Evolutionary conservation across 2,113 vertebrate species (phyloP), one percentile per base, ranked within the genome.

Genomic region (Camelus dromedarius): DNA sequence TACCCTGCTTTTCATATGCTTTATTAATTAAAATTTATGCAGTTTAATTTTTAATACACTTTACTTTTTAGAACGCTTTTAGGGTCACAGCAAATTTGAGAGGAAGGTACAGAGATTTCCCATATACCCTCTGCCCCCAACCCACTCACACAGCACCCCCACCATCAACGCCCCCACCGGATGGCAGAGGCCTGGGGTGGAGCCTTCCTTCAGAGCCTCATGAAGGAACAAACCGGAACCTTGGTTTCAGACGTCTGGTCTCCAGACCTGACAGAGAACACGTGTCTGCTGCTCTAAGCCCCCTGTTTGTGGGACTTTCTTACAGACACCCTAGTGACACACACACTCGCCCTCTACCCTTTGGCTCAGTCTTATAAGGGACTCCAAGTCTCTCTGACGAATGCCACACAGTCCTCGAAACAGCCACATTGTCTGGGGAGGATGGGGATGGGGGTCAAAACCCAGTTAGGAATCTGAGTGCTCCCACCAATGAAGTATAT

Each of bases 11-110:
- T 95, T 56, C 56, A 69, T 42, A 42, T 6, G 24, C 54, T 60
- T n/a, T 52, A 52, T 72, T 62, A 42, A 50, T 69, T 93, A 54
- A 26, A 32, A 70, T 67, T 20, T 93, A 24, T 62, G 48, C 28
- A 8, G 81, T 81, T 90, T 84, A 80, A 19, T 60, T 84, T 97
- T 96, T 73, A 86, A 70, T n/a, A n/a, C 75, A 46, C 5, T 80
- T 56, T n/a, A 35, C 30, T 77, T 84, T 90, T 58, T 66, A 64
- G 66, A 89, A 48, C 12, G 46, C 30, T 52, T 86, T 88, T 89
- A 73, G 54, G 13, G 64, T 82, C 28, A 81, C 8, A 86, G 67
- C 15, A 77, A 69, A 64, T 46, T 11, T 52, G 10, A 91, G 12
- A 24, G 28, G 14, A 60, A 81, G 19, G 18, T 26, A 52, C 69